Conservation (phyloP, 2,888 invertebrate genomes). For the Metopia argyrocephala region DNA sequence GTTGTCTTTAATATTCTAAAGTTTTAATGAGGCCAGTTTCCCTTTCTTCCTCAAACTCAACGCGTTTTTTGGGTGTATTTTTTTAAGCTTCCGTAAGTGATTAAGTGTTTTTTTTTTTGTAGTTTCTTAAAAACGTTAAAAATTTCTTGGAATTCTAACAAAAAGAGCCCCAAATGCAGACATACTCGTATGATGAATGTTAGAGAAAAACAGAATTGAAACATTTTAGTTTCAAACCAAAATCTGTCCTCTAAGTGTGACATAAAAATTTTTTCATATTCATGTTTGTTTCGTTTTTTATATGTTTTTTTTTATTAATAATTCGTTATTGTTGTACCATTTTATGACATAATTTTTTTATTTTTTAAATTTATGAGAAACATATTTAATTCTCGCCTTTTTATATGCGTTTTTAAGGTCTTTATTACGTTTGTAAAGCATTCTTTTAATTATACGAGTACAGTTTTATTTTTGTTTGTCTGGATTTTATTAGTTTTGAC, state of each 20-base stretch:
- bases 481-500: too few species aligned
- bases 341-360: neutral
- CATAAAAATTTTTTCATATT: slow-evolving; percentile 8
- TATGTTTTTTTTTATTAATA: neutral
- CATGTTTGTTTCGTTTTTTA: neutral
- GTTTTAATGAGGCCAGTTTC: slow-evolving; percentile 54
- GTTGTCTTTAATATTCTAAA: neutral
- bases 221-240: slow-evolving; percentile 16
- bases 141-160: slow-evolving; percentile 45
- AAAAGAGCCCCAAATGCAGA: slow-evolving; percentile 7
- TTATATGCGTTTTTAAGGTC: neutral
- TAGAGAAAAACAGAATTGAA: neutral
- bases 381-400: slow-evolving; percentile 45
- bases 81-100: slow-evolving; percentile 47
- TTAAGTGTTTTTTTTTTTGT: slow-evolving; percentile 19
- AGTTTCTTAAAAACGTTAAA: slow-evolving; percentile 16
- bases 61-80: slow-evolving; percentile 7
- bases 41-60: slow-evolving; percentile 24
- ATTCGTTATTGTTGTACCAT: neutral
- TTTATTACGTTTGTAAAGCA: too few species aligned
- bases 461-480: too few species aligned
- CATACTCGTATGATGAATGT: slow-evolving; percentile 1
- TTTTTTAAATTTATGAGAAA: slow-evolving; percentile 35
- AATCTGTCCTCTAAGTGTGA: slow-evolving; percentile 26
- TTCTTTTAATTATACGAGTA: too few species aligned